Conservation (phyloP, 2,888 invertebrate species). For the Calliopum simillimum region DNA sequence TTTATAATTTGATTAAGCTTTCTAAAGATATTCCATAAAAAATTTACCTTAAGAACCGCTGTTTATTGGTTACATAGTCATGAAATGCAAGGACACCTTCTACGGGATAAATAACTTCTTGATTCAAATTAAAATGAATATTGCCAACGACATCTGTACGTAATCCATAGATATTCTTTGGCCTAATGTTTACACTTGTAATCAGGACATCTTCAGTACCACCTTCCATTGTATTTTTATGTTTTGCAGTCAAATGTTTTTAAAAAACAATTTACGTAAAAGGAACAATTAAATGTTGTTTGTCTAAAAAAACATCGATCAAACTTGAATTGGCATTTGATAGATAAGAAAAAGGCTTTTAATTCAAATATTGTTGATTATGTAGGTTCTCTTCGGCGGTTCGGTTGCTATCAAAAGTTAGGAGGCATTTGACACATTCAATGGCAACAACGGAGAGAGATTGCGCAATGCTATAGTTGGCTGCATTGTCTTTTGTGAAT, state of each 20-base stretch:
- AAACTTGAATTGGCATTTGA: background rate
- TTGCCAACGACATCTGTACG: constrained; percentile 72
- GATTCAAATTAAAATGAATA: constrained; percentile 78
- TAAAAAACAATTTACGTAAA: too few species aligned
- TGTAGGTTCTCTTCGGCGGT: background rate
- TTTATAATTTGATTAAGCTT: background rate
- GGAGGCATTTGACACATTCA: too few species aligned
- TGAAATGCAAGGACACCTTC: constrained; percentile 82
- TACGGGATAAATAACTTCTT: constrained; percentile 83
- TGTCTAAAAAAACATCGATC: constrained; percentile 8
- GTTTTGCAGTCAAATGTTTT: too few species aligned
- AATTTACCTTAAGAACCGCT: constrained; percentile 74
- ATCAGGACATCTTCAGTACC: constrained; percentile 28
- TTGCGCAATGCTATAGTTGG: too few species aligned
- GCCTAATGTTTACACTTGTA: constrained; percentile 58
- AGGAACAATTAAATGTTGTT: too few species aligned
- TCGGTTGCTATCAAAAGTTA: background rate
- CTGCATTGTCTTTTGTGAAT: too few species aligned
- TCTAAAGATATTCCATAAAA: background rate
- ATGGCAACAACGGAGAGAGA: too few species aligned
- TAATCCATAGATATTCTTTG: constrained; percentile 64
- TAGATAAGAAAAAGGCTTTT: background rate
- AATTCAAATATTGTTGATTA: constrained; percentile 4
- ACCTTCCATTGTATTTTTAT: constrained; percentile 9
- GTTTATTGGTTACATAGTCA: constrained; percentile 77